Evolutionary conservation across 2,113 vertebrate genomes (phyloP).

Genomic region (Bujurquina vittata): DNA sequence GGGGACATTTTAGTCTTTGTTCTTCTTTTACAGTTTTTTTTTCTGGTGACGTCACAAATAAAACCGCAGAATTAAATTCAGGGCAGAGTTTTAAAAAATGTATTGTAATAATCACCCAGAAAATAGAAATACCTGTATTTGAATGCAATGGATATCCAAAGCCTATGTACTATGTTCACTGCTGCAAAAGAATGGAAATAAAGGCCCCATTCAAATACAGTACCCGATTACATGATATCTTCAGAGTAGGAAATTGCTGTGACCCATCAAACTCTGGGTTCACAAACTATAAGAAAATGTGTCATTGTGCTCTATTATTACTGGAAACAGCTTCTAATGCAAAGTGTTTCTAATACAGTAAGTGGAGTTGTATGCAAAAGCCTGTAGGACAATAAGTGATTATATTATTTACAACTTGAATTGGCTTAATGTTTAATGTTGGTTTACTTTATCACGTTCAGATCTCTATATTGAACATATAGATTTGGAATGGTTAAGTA

Average conservation of each 20-base stretch:
- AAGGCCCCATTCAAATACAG: neutral
- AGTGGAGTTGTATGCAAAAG: neutral
- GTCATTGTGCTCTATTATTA: neutral
- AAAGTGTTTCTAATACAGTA: neutral
- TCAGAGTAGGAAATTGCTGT: neutral
- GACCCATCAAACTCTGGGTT: neutral
- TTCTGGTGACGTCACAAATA: neutral
- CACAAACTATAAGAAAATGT: neutral
- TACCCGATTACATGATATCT: neutral
- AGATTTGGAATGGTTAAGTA: neutral
- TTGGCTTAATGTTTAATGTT: neutral
- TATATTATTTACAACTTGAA: neutral
- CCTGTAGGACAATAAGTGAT: neutral
- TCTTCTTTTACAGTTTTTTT: neutral
- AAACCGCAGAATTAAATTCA: neutral
- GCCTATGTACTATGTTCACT: neutral
- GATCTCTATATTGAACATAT: neutral
- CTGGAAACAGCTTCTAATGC: neutral
- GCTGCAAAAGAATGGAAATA: neutral
- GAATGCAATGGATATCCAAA: no score
- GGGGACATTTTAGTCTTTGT: slow-evolving; percentile 29
- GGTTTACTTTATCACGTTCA: neutral
- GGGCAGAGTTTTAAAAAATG: neutral
- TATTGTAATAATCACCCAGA: neutral
- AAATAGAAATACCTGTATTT: neutral